phyloP scores from a whole-genome alignment of 1,140 invertebrate genomes.

The Nasonia vitripennis region DNA sequence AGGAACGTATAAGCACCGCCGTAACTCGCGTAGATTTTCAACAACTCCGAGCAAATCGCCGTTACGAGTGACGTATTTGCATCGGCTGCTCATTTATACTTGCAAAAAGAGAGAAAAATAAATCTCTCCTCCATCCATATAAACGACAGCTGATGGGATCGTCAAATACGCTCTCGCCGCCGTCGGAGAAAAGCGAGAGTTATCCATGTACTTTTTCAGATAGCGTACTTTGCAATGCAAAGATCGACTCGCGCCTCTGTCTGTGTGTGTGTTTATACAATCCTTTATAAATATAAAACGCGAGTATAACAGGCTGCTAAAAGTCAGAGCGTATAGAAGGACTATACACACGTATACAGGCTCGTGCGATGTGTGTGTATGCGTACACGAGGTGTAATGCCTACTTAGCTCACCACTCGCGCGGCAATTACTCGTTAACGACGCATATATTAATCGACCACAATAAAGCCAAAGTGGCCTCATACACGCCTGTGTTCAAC shows the following conservation, averaged over 20 bases:
- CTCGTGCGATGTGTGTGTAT: not conserved
- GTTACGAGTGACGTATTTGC: not conserved
- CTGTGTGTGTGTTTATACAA: not conserved
- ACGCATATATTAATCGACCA: conserved; percentile 70
- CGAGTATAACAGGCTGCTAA: conserved; percentile 16
- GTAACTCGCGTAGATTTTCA: not conserved
- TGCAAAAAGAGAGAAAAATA: conserved; percentile 27
- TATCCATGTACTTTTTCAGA: conserved; percentile 47
- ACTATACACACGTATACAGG: not conserved
- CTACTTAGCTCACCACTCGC: conserved; percentile 10
- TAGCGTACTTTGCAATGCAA: conserved; percentile 39
- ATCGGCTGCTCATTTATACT: conserved; percentile 12
- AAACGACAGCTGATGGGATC: conserved; percentile 33
- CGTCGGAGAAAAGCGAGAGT: conserved; percentile 35
- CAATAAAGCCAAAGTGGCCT: conserved; percentile 64
- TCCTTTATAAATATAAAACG: conserved; percentile 5
- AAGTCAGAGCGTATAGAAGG: conserved; percentile 13
- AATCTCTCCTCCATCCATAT: conserved; percentile 2
- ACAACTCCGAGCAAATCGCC: not conserved
- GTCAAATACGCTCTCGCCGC: conserved; percentile 12
- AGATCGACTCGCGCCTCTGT: not conserved
- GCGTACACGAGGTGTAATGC: conserved; percentile 11
- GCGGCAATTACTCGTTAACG: conserved; percentile 69
- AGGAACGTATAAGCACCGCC: not conserved
- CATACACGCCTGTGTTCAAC: not conserved